Percentiles rank a stretch among this genome's conserved stretches.
Evolutionary conservation across 1,140 invertebrate species (phyloP).

Genomic region (Pygmarrhopalites habei): DNA sequence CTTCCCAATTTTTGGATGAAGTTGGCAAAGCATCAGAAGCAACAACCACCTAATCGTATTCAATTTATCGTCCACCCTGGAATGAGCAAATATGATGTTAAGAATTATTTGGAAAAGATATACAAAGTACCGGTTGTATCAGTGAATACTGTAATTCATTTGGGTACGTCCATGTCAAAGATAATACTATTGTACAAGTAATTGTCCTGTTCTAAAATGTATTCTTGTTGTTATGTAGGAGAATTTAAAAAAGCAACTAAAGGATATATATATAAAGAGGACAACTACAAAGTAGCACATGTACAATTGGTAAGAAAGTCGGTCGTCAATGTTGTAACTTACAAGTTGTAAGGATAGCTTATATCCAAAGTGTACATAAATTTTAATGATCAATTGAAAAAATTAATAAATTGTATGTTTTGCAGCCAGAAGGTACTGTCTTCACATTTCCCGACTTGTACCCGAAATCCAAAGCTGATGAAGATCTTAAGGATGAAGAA

Average conservation of each 20-base stretch:
- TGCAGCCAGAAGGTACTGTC: slow-evolving; percentile 40
- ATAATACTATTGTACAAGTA: too few species aligned
- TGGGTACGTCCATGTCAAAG: too few species aligned
- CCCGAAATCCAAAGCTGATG: slow-evolving; percentile 39
- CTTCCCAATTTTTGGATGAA: slow-evolving; percentile 94
- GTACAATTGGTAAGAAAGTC: slow-evolving; percentile 66
- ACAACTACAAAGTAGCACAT: slow-evolving; percentile 74
- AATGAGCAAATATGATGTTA: slow-evolving; percentile 79
- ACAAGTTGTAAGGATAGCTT: too few species aligned
- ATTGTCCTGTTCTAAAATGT: too few species aligned
- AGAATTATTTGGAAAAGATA: slow-evolving; percentile 91
- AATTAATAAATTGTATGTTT: slow-evolving; percentile 11
- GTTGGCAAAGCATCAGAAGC: slow-evolving; percentile 51
- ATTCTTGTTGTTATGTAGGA: too few species aligned
- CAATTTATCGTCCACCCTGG: slow-evolving; percentile 73
- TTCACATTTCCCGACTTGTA: slow-evolving; percentile 45
- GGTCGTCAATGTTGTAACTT: too few species aligned
- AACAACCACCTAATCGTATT: slow-evolving; percentile 62
- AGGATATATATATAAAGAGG: slow-evolving; percentile 67
- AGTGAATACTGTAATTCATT: slow-evolving; percentile 61
- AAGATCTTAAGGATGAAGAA: slow-evolving; percentile 15
- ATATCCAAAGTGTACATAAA: too few species aligned
- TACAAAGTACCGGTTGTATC: slow-evolving; percentile 71
- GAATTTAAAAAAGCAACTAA: slow-evolving; percentile 42
- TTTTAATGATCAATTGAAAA: too few species aligned